Percentiles rank a stretch among this genome's conserved stretches.
Conservation (phyloP, 2,797 vertebrate species). For the Artibeus jamaicensis region DNA sequence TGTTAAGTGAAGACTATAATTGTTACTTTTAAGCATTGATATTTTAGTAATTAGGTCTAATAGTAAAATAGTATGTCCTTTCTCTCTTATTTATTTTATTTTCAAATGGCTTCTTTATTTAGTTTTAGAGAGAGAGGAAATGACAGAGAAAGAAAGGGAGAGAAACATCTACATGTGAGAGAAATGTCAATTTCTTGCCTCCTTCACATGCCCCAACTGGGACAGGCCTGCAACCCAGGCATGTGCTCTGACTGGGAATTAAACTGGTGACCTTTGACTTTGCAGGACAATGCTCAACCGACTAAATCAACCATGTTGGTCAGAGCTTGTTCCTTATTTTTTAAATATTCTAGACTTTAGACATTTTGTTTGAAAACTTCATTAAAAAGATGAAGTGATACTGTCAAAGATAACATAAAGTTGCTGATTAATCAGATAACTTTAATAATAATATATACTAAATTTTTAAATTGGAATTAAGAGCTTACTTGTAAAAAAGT, state of each 20-base stretch:
- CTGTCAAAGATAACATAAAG: neutral
- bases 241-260: neutral
- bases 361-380: neutral
- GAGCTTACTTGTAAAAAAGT: neutral
- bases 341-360: neutral
- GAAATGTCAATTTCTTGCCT: neutral
- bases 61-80: neutral
- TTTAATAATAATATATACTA: neutral
- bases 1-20: neutral
- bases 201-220: neutral
- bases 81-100: neutral
- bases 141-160: neutral
- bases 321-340: neutral
- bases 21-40: neutral
- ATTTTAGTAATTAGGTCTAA: neutral
- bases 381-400: neutral
- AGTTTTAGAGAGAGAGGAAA: neutral
- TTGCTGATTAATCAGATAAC: neutral
- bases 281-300: neutral
- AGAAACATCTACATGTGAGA: neutral
- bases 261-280: neutral
- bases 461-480: neutral
- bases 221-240: neutral
- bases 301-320: neutral
- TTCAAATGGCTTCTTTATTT: neutral